Percentiles rank a stretch among this genome's conserved stretches.
These are phyloP conservation scores for Eulimnadia texana DNA, from an alignment of 1,140 invertebrate genomes.

Conservation along the genomic window DNA sequence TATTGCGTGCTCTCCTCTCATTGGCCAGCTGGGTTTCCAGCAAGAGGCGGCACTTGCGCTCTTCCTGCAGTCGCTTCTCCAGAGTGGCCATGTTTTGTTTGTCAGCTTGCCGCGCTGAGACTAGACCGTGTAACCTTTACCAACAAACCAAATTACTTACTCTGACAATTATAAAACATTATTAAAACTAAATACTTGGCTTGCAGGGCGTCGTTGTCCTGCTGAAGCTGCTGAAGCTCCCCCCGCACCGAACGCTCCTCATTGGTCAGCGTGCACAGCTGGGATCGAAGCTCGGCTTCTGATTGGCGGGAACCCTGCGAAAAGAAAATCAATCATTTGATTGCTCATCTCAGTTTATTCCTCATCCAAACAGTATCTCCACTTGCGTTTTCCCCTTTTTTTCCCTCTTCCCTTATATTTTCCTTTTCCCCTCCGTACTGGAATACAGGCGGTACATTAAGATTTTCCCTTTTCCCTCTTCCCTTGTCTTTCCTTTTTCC, in stretches of 20 bases:
- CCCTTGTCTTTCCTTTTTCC: too few relatives aligned
- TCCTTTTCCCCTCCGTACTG: too few relatives aligned
- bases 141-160: too few relatives aligned
- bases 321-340: neutral
- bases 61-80: slow-evolving; percentile 70
- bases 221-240: slow-evolving; percentile 58
- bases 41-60: slow-evolving; percentile 53
- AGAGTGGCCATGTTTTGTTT: slow-evolving; percentile 55
- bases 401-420: too few relatives aligned
- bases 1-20: slow-evolving; percentile 55
- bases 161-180: too few relatives aligned
- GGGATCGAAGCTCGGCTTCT: slow-evolving; percentile 69
- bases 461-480: too few relatives aligned
- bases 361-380: too few relatives aligned
- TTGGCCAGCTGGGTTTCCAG: slow-evolving; percentile 60
- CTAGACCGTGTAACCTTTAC: slow-evolving; percentile 50
- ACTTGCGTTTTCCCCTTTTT: too few relatives aligned
- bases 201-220: slow-evolving; percentile 68
- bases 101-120: slow-evolving; percentile 55
- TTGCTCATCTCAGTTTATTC: too few relatives aligned
- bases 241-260: slow-evolving; percentile 56
- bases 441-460: too few relatives aligned
- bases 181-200: slow-evolving; percentile 41
- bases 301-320: slow-evolving; percentile 49
- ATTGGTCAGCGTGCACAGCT: slow-evolving; percentile 47